These are phyloP conservation scores for Stegostoma tigrinum DNA, from an alignment of 2,113 vertebrate genomes.

Conservation along the genomic window DNA sequence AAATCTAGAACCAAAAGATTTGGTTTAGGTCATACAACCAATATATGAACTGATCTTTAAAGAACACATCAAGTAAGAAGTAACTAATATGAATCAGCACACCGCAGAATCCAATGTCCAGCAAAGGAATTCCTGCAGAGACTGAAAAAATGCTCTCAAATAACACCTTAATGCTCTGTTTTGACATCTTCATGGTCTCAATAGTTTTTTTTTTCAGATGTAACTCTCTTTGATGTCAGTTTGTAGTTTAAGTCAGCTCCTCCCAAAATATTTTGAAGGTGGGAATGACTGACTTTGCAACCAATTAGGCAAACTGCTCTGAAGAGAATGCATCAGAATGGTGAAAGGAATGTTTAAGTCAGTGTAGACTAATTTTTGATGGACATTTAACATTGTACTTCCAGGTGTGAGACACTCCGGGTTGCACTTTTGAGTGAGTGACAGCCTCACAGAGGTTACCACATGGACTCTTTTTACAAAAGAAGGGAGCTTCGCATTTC, in stretches of 20 bases:
- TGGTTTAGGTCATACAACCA: background rate
- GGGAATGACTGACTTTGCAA: background rate
- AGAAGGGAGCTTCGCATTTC: no score
- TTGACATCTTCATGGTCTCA: background rate
- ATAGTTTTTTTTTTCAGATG: background rate
- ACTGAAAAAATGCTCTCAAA: background rate
- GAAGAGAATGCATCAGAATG: background rate
- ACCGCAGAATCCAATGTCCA: background rate
- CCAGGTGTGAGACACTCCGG: background rate
- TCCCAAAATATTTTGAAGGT: constrained; percentile 6
- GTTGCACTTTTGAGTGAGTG: no score
- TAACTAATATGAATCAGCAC: background rate
- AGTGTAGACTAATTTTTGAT: no score
- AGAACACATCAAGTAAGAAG: background rate
- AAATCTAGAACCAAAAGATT: background rate
- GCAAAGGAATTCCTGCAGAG: background rate
- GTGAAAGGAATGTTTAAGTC: background rate
- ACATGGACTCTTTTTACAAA: no score
- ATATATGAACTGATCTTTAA: background rate
- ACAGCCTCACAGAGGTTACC: no score
- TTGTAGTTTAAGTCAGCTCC: constrained; percentile 4
- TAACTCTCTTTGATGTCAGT: background rate
- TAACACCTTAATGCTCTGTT: background rate
- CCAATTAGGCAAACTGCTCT: background rate
- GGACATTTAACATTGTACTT: background rate